These are phyloP conservation scores for Drosophila murphyi DNA, from an alignment of 1,140 invertebrate genomes.

Conservation along the genomic window DNA sequence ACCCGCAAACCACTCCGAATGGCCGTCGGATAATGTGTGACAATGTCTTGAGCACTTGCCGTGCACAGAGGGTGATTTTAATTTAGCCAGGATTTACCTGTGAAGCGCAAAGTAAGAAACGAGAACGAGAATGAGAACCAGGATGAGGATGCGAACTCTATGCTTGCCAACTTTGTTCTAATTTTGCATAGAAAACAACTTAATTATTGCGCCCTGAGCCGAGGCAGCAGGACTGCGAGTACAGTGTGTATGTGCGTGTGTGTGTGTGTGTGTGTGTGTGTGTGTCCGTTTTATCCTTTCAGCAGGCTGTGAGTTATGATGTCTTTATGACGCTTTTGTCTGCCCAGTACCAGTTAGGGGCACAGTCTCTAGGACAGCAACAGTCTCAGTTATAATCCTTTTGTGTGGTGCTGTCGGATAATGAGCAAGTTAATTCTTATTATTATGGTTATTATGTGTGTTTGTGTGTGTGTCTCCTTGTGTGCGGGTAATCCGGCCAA, in stretches of 20 bases:
- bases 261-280: conserved; percentile 12
- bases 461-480: conserved; percentile 3
- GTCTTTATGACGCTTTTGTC: conserved; percentile 72
- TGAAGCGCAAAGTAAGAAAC: conserved; percentile 8
- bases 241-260: conserved; percentile 1
- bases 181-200: conserved; percentile 78
- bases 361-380: conserved; percentile 1
- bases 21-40: conserved; percentile 65
- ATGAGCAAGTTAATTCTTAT: conserved; percentile 80
- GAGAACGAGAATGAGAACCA: conserved; percentile 6
- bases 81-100: conserved; percentile 61
- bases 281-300: conserved; percentile 63
- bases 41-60: conserved; percentile 72
- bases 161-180: conserved; percentile 47
- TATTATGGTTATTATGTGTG: conserved; percentile 77
- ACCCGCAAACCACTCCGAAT: neutral
- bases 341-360: neutral
- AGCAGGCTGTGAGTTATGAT: conserved; percentile 75
- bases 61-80: conserved; percentile 77
- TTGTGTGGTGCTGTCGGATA: conserved; percentile 55
- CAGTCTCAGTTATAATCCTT: conserved; percentile 46
- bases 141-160: conserved; percentile 14
- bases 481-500: conserved; percentile 15
- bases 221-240: conserved; percentile 1
- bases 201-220: conserved; percentile 62